Conservation (phyloP, 2,888 invertebrate genomes). For the Neoitamus cyanurus region DNA sequence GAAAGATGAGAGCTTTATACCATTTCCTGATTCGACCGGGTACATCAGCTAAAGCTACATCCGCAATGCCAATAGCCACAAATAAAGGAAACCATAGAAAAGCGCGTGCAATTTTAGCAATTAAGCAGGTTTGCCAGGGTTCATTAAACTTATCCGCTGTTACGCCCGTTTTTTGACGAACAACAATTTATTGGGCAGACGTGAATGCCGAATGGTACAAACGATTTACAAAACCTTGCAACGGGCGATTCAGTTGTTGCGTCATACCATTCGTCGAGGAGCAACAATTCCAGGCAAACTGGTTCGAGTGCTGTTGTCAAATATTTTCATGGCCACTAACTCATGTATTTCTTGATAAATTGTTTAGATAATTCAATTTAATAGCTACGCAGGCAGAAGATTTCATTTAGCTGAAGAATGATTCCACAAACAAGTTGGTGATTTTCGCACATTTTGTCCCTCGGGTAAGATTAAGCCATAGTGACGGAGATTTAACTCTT, state of each 20-base stretch:
- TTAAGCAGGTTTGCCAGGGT: not conserved
- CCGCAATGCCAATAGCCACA: not conserved
- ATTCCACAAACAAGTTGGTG: not conserved
- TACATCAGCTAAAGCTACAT: not conserved
- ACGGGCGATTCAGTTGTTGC: not conserved
- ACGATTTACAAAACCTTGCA: not conserved
- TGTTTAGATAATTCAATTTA: not conserved
- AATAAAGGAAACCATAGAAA: not conserved
- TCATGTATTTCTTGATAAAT: not conserved
- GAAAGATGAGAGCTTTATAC: not conserved
- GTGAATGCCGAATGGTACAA: not conserved
- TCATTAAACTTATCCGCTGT: not conserved
- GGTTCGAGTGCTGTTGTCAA: conserved; percentile 1
- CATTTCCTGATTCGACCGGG: not conserved
- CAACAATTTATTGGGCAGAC: not conserved
- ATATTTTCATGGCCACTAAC: conserved; percentile 17
- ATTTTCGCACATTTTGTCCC: not conserved
- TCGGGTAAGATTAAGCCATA: not conserved
- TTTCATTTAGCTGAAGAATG: not conserved
- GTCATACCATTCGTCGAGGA: not conserved
- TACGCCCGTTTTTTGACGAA: not conserved
- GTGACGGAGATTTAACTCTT: not conserved
- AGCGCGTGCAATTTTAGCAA: not conserved
- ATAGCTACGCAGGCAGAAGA: not conserved
- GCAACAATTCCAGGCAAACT: conserved; percentile 10